Base-by-base conservation (phyloP, 1,140 invertebrate genomes). In the Andricus grossulariae region DNA sequence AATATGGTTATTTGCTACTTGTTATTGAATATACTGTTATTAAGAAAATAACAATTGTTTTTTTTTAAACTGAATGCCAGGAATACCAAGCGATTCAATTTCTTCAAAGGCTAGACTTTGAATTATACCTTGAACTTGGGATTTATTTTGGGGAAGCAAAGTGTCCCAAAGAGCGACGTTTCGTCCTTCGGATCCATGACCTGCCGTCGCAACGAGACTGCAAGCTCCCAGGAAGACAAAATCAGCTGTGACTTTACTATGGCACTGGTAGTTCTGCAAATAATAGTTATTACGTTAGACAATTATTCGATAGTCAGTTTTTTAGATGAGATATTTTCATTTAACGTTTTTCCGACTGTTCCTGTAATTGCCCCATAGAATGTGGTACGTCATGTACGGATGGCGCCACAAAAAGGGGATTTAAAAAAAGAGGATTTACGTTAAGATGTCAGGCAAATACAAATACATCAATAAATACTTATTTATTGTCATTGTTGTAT, bases 101-200 rank as follows among this genome's bases (percentile, higher is more conserved):
- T 25, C 45, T 76, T 51, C 50, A 2, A 32, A 72, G 12, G 49
- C 32, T 55, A 21, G 70, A 71, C 52, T 25, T 60, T 12, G 75
- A 77, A 55, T 74, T 19, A 91, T 88, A 96, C 95, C 95, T 92
- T 97, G 95, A 71, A 99, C 96, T 81, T 98, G 93, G 55, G 97
- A 95, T 92, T 99, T 99, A 85, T 97, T 97, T 84, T 96, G 95
- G 8, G 99, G 99, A 91, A 99, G 94, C 71, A 99, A 92, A 1
- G 98, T 99, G 89, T 99, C 99, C 99, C 99, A 99, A 75, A 99
- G 94, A 71, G 97, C 97, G n/a, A 99, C 97, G 91, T 99, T 99
- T 86, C 97, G 96, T 86, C 97, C 98, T 90, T 99, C 98, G 0
- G 97, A 97, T 88, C 97, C 98, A 87, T 99, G 97, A 16, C 99